Evolutionary conservation across 2,888 invertebrate species (phyloP), one percentile per base, ranked within the genome.

Genomic region (Archips xylosteana): DNA sequence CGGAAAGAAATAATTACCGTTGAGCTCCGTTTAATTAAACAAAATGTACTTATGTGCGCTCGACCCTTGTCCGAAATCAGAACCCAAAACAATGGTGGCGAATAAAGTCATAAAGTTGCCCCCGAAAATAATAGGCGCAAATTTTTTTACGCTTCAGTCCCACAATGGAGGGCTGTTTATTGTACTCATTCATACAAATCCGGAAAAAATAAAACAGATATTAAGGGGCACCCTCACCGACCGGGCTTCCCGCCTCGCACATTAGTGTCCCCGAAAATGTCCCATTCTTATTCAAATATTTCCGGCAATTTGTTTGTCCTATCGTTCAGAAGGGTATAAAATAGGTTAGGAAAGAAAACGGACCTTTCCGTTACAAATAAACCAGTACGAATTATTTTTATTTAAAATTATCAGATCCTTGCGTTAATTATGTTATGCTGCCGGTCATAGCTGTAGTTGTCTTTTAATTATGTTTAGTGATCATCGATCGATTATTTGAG

Each of bases 181-280:
- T 89, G 88, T 88, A 84, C 89, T 84, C 85, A 79, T 88, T 89
- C 88, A 89, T 88, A 92, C 89, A 90, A 92, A 92, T 93, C 92
- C 94, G 92, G 93, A 91, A 92, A 92, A 92, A 93, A 94, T 92
- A 94, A 92, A 91, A 89, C 90, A 91, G 92, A 92, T 92, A 92
- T 92, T 92, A 88, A 83, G 86, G 86, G 85, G 83, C 81, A 85
- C 87, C 87, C 87, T 84, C 75, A 81, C 83, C 83, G 86, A 82
- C 84, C 85, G 85, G 82, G 85, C 84, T 88, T 87, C 90, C 91
- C 92, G 92, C 92, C 92, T 91, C 87, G 89, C 89, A 91, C 92
- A 92, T 93, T 94, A 93, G 92, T 92, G 88, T 85, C 86, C 89
- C 87, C 84, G 81, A 88, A 89, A 92, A 90, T 87, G 87, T 87